Base-by-base conservation (phyloP, 2,888 invertebrate species). In the Oligia strigilis region DNA sequence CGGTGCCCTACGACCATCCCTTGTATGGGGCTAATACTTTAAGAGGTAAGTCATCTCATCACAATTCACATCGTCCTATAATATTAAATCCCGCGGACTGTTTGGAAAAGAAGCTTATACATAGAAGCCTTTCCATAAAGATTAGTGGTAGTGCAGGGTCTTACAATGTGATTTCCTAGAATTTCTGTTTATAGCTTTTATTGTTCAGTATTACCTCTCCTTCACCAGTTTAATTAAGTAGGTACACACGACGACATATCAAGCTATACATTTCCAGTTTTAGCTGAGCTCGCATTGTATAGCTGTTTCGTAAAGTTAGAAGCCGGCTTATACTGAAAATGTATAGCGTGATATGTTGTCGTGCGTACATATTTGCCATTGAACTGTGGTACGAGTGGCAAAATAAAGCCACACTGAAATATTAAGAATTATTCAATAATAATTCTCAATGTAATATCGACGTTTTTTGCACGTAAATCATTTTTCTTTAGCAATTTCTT, bases 1-100 rank as follows among this genome's bases (percentile, higher is more conserved):
- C 97, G 6, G 97, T 97, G 66, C 97, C 97, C 17, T 97, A 97
- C 88, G 98, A 97, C 92, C 97, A 97, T 90, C 96, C 97, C 72
- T 90, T 97, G 4, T 97, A 97, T 81, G 97, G 97, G n/a, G 96
- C 97, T 79, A 97, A 97, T 84, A 97, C 97, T 64, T 91, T 97
- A 88, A 91, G 97, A 95, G 97, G 97, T 97, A 94, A 90, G 94
- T 88, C 9, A n/a, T n/a, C n/a, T n/a, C n/a, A n/a, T n/a, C n/a
- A n/a, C n/a, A n/a, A n/a, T n/a, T n/a, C n/a, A 67, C 43, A n/a
- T 60, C n/a, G 3, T n/a, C 8, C n/a, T n/a, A 71, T n/a, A 8
- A 9, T 40, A 19, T 8, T 23, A 14, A 6, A 64, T 14, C 23
- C 13, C 29, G 19, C 2, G 13, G 23, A 11, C 29, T 29, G 17